These are phyloP conservation scores for Tigriopus californicus DNA, from an alignment of 2,888 invertebrate species.

Conservation along the genomic window DNA sequence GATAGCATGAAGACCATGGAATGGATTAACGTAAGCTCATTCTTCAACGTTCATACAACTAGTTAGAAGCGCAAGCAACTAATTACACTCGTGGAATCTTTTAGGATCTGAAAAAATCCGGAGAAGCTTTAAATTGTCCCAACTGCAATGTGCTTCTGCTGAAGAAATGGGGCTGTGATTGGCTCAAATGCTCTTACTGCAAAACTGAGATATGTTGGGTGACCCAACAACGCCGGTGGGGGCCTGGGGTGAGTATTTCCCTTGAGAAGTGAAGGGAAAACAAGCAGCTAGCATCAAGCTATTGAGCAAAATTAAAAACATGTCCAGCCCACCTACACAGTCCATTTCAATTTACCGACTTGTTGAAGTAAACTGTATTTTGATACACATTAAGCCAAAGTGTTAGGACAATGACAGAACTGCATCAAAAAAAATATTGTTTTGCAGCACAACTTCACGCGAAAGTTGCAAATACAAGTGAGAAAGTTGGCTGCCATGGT, in stretches of 20 bases:
- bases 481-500: no score
- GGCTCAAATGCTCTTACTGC: slow-evolving; percentile 75
- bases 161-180: slow-evolving; percentile 77
- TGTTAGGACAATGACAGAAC: no score
- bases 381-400: no score
- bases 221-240: slow-evolving; percentile 51
- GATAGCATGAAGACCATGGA: slow-evolving; percentile 53
- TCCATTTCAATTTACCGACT: no score
- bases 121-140: slow-evolving; percentile 72
- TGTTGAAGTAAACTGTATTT: no score
- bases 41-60: neutral
- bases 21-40: slow-evolving; percentile 41
- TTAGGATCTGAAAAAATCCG: slow-evolving; percentile 51
- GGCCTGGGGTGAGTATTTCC: slow-evolving; percentile 33
- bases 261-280: neutral
- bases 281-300: neutral
- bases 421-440: no score
- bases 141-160: slow-evolving; percentile 43
- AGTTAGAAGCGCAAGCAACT: neutral
- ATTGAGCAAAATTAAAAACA: no score
- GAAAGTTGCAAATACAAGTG: no score
- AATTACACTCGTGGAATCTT: slow-evolving; percentile 4
- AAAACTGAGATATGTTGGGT: slow-evolving; percentile 90
- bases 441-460: no score
- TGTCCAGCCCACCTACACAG: no score